Evolutionary conservation across 2,888 invertebrate species (phyloP).

Genomic region (Deilephila porcellus): DNA sequence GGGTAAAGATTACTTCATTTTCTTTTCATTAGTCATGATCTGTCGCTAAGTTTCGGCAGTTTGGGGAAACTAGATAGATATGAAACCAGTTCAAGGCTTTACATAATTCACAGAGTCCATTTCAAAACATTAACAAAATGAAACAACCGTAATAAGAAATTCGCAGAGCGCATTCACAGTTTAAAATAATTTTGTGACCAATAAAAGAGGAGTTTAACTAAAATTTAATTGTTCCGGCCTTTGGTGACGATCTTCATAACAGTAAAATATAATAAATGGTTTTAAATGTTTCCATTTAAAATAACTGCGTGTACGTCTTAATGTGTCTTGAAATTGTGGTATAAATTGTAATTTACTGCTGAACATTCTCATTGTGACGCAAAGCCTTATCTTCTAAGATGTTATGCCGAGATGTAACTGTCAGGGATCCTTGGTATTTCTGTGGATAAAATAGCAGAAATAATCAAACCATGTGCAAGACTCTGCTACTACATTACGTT

Average conservation of each 20-base stretch:
- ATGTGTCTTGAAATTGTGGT: not conserved
- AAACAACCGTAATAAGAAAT: not conserved
- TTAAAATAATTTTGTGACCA: conserved; percentile 19
- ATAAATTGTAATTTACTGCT: too few relatives aligned
- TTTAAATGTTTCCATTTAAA: conserved; percentile 25
- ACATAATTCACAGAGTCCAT: not conserved
- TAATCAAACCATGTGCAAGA: too few relatives aligned
- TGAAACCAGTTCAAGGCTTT: not conserved
- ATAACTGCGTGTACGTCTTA: not conserved
- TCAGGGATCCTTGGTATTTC: too few relatives aligned
- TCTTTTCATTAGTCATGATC: too few relatives aligned
- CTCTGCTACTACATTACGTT: too few relatives aligned
- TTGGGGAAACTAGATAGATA: too few relatives aligned
- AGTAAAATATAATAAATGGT: conserved; percentile 35
- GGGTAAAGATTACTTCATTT: too few relatives aligned
- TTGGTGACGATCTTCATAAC: conserved; percentile 39
- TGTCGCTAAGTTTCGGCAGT: too few relatives aligned
- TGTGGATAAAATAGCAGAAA: too few relatives aligned
- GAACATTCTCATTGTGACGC: too few relatives aligned
- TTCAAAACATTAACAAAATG: not conserved
- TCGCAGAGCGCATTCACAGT: not conserved
- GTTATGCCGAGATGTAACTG: too few relatives aligned
- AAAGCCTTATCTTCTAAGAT: too few relatives aligned
- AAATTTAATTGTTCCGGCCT: conserved; percentile 26
- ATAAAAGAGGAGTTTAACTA: conserved; percentile 20